Evolutionary conservation across 2,113 vertebrate species (phyloP).

Genomic region (Procavia capensis): DNA sequence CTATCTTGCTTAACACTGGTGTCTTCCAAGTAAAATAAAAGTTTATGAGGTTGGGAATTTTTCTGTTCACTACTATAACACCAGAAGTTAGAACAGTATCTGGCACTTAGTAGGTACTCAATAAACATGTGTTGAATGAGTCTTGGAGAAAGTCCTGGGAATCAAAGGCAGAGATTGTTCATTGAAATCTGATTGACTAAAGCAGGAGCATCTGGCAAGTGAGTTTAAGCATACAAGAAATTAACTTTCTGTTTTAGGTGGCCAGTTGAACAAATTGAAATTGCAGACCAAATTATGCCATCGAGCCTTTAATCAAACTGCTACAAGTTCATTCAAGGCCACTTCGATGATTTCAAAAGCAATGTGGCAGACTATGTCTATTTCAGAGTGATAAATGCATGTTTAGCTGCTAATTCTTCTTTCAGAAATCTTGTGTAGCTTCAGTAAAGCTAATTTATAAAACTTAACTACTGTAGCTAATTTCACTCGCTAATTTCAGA

Average conservation of each 20-base stretch:
- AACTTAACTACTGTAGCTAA: constrained; percentile 83
- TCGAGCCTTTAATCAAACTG: constrained; percentile 73
- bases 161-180: neutral
- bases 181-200: neutral
- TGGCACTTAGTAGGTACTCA: neutral
- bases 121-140: neutral
- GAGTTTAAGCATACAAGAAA: constrained; percentile 56
- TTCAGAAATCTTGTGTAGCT: constrained; percentile 77
- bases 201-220: neutral
- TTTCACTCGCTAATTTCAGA: constrained; percentile 79
- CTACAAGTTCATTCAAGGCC: constrained; percentile 55
- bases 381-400: constrained; percentile 80
- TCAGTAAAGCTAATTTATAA: constrained; percentile 81
- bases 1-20: neutral
- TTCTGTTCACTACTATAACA: neutral
- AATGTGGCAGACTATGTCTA: constrained; percentile 68
- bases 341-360: constrained; percentile 70
- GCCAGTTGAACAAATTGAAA: constrained; percentile 78
- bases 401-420: constrained; percentile 70
- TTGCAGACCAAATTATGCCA: constrained; percentile 69
- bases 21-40: neutral
- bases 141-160: neutral
- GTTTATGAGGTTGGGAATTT: neutral
- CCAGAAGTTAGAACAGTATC: neutral
- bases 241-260: constrained; percentile 75